Evolutionary conservation across 2,888 invertebrate genomes (phyloP), one percentile per base, ranked within the genome.

Genomic region (Choristoneura rosaceana): DNA sequence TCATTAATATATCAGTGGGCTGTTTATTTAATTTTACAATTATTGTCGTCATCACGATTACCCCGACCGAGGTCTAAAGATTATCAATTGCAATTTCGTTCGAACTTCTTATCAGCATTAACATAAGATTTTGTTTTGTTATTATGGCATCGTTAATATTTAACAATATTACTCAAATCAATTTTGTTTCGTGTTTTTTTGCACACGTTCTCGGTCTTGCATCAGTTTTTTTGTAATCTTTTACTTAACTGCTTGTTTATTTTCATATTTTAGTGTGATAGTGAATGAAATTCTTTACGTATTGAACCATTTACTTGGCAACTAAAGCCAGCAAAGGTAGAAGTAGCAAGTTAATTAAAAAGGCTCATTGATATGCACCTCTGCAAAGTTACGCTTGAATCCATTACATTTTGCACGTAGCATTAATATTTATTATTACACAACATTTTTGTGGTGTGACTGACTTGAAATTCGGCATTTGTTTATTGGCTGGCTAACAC

Each of bases 81-180:
- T 62, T 62, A 62, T 45, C 43, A 62, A 43, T 9, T 45, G 43
- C 38, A 43, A 17, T 45, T 55, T 55, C 55, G 25, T 25, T 2
- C 55, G 55, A 55, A 55, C 17, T 55, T 12, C 55, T 55, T 55
- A 55, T 55, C 55, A 33, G 17, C 62, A 25, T 17, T 71, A 58
- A 62, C 43, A 41, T 15, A 41, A 15, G 43, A 41, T 62, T 50
- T 43, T 38, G 60, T 12, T 60, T 52, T 4, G 38, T n/a, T 43
- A n/a, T n/a, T 43, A n/a, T 69, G 15, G 41, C 52, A 17, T 25
- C 55, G 17, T 25, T 38, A 38, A 38, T 38, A 38, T 38, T 25
- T 55, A 55, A 17, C 25, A 55, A 33, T 55, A 17, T 17, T 15
- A 47, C 7, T 52, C 0, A 17, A 17, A 55, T 33, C 12, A 12